A percentile compares a stretch with the other conserved stretches of the same genome.
These are phyloP conservation scores for Rhombomys opimus DNA, from an alignment of 2,113 vertebrate species.

Conservation along the genomic window DNA sequence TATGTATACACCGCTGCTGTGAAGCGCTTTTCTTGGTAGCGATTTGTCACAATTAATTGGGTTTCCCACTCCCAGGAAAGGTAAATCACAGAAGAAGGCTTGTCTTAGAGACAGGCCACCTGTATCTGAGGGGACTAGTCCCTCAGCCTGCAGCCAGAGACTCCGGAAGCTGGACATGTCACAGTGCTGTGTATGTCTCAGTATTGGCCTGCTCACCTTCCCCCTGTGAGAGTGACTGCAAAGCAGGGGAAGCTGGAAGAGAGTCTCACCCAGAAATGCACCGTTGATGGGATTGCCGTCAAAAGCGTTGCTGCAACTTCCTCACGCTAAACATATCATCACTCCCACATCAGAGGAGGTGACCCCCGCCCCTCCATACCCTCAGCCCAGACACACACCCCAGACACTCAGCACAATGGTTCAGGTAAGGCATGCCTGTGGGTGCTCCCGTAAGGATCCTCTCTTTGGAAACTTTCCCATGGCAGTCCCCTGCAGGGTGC, in stretches of 20 bases:
- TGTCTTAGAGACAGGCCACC: background rate
- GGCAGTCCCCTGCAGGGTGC: background rate
- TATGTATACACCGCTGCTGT: background rate
- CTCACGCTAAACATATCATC: background rate
- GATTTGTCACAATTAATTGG: background rate
- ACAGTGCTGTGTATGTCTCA: fast-evolving
- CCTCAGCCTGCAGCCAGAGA: fast-evolving
- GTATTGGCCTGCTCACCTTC: background rate
- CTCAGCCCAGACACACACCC: background rate
- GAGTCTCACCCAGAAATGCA: fast-evolving
- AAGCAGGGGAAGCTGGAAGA: fast-evolving
- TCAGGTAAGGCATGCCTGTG: fast-evolving
- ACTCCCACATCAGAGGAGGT: background rate
- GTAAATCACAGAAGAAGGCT: background rate
- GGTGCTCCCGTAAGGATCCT: background rate
- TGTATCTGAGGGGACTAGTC: fast-evolving
- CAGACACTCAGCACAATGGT: fast-evolving
- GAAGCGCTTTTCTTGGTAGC: background rate
- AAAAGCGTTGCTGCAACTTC: fast-evolving
- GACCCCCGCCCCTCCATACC: background rate
- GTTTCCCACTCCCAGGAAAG: background rate
- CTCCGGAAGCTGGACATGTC: background rate
- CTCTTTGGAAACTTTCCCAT: fast-evolving
- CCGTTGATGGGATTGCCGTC: fast-evolving
- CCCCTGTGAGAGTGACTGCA: fast-evolving